phyloP scores from a whole-genome alignment of 2,888 invertebrate species.

The Salticus scenicus region DNA sequence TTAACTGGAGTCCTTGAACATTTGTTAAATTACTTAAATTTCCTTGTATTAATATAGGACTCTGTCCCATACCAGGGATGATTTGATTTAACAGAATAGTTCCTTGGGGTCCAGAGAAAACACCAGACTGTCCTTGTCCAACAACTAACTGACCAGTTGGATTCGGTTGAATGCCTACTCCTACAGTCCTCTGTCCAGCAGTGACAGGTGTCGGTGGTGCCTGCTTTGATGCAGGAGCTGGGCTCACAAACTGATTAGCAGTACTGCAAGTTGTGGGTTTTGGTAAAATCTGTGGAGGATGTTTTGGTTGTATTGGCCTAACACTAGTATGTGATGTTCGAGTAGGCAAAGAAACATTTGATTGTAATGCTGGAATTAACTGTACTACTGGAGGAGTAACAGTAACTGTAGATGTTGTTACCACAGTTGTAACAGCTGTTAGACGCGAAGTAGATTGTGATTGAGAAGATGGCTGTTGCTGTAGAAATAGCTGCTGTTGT shows the following conservation, averaged over 20 bases:
- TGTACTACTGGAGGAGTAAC: conserved; percentile 53
- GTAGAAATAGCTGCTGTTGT: conserved; percentile 24
- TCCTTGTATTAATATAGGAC: conserved; percentile 81
- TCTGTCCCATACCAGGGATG: conserved; percentile 73
- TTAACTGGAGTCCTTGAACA: conserved; percentile 81
- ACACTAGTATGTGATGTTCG: conserved; percentile 77
- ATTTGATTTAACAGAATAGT: conserved; percentile 77
- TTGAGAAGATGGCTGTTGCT: conserved; percentile 35
- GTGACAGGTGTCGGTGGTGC: conserved; percentile 46
- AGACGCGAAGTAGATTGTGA: conserved; percentile 29
- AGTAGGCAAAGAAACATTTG: conserved; percentile 36
- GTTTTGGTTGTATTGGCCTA: conserved; percentile 79
- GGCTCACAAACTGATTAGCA: conserved; percentile 60
- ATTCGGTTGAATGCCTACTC: conserved; percentile 47
- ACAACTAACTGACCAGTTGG: conserved; percentile 67
- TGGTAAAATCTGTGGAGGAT: conserved; percentile 75
- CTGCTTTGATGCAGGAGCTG: conserved; percentile 55
- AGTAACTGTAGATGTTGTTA: conserved; percentile 32
- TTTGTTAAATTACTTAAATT: conserved; percentile 64
- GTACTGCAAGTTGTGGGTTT: conserved; percentile 72
- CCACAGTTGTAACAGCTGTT: conserved; percentile 38
- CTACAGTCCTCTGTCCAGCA: conserved; percentile 58
- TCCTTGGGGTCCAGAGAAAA: conserved; percentile 69
- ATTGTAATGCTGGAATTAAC: conserved; percentile 53
- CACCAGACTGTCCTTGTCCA: conserved; percentile 67